A percentile compares a stretch with the other conserved stretches of the same genome.
Conservation (phyloP, 2,888 invertebrate species). For the Pimpla rufipes region DNA sequence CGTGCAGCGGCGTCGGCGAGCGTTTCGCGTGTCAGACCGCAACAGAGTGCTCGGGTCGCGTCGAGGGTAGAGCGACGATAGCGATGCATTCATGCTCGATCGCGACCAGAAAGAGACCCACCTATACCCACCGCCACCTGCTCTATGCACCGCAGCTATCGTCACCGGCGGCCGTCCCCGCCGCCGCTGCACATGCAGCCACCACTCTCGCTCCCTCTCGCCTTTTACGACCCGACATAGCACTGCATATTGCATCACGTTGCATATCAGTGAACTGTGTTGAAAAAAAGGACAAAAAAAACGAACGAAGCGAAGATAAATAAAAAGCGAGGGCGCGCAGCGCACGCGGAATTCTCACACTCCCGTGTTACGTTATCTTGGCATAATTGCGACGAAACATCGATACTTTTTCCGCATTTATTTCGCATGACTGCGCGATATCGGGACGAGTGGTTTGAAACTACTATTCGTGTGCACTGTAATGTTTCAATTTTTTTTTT, state of each 20-base stretch:
- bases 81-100: constrained; percentile 28
- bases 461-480: too few species aligned
- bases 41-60: constrained; percentile 16
- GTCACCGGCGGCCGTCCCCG: constrained; percentile 2
- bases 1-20: neutral
- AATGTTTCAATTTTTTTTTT: too few species aligned
- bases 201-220: neutral
- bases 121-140: constrained; percentile 5
- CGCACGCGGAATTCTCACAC: constrained; percentile 29
- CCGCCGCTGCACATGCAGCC: constrained; percentile 12
- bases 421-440: constrained; percentile 26
- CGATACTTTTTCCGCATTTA: constrained; percentile 46
- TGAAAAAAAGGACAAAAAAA: constrained; percentile 17
- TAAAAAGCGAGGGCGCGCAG: constrained; percentile 20
- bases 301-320: constrained; percentile 24
- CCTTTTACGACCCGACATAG: constrained; percentile 10
- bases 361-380: constrained; percentile 27
- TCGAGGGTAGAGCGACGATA: constrained; percentile 23
- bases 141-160: constrained; percentile 10
- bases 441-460: constrained; percentile 3
- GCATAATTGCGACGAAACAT: constrained; percentile 46
- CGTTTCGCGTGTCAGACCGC: constrained; percentile 49
- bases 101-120: constrained; percentile 38
- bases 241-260: constrained; percentile 41
- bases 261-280: constrained; percentile 34